Base-by-base conservation (phyloP, 2,113 vertebrate genomes). In the Stegastes partitus region DNA sequence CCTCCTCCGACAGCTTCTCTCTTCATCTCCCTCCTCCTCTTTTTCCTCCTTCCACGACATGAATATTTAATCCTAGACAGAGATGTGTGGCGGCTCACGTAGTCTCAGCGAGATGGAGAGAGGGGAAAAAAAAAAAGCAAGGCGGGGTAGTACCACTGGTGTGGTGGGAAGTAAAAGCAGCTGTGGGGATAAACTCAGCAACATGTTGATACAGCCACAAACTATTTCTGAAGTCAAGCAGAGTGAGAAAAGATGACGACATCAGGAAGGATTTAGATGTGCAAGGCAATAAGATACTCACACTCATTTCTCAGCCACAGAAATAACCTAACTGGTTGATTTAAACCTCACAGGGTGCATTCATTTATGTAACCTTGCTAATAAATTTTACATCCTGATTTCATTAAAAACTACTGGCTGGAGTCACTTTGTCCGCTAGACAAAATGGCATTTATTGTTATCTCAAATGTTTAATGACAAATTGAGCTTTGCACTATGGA, bases 71-170 rank as follows among this genome's bases (percentile, higher is more conserved):
- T 56, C 50, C 22, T 7, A 31, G 25, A 53, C 45, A 15, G 68
- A 23, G 76, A 74, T 77, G 81, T 86, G 90, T 12, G 15, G 56
- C 77, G 34, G 49, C 77, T 85, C 88, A 89, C 67, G 82, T 89
- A 89, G 68, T 51, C 83, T 50, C 62, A 57, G 69, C 34, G 21
- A 18, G 28, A 39, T 19, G 62, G 42, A 62, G 59, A 37, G 22
- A 15, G 22, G n/a, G 44, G 14, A 5, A 22, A n/a, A 53, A 50
- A 69, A 5, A 47, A 47, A 68, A 62, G 65, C 3, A 16, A 18
- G 39, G 61, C 4, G 8, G 71, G 2, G 72, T 5, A 45, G 28
- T 11, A 8, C 39, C 9, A 0, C 2, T 26, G 14, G 11, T 56
- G 44, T 5, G 23, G 55, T 26, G 26, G 37, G n/a, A 47, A 66